Evolutionary conservation across 1,140 invertebrate species (phyloP).

Genomic region (Meloidogyne exigua): DNA sequence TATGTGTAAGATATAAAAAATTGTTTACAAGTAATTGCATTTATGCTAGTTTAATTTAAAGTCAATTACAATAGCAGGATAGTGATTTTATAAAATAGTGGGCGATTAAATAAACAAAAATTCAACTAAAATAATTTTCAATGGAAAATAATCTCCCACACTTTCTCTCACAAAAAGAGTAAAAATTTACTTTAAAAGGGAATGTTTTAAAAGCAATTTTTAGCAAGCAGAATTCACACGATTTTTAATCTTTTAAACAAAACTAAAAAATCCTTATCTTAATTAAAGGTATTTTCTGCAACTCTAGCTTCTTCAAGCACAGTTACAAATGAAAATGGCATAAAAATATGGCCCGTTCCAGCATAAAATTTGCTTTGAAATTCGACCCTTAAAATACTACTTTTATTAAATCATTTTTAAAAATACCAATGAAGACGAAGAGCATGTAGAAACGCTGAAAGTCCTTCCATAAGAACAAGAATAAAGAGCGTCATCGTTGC

Average conservation of each 20-base stretch:
- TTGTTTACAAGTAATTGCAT: background rate
- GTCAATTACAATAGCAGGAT: background rate
- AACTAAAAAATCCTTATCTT: background rate
- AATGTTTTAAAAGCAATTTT: background rate
- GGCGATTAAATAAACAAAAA: too few relatives aligned
- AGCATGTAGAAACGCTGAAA: slow-evolving; percentile 95
- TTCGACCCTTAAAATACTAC: slow-evolving; percentile 79
- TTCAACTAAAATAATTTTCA: too few relatives aligned
- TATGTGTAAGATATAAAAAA: background rate
- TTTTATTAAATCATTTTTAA: slow-evolving; percentile 11
- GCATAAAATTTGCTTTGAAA: slow-evolving; percentile 89
- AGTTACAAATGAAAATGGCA: slow-evolving; percentile 89
- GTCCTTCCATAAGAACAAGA: slow-evolving; percentile 90
- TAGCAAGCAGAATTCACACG: background rate
- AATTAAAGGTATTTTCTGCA: slow-evolving; percentile 47
- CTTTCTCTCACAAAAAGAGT: background rate
- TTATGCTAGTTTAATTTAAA: background rate
- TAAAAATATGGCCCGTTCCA: slow-evolving; percentile 84
- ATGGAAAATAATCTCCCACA: too few relatives aligned
- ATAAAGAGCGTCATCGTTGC: slow-evolving; percentile 80
- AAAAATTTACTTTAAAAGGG: background rate
- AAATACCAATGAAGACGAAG: slow-evolving; percentile 91
- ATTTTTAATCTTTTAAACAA: background rate
- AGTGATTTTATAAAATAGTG: background rate
- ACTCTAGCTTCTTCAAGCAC: slow-evolving; percentile 71